These are phyloP conservation scores for Bruchidius siliquastri DNA, from an alignment of 2,888 invertebrate species.

Conservation along the genomic window DNA sequence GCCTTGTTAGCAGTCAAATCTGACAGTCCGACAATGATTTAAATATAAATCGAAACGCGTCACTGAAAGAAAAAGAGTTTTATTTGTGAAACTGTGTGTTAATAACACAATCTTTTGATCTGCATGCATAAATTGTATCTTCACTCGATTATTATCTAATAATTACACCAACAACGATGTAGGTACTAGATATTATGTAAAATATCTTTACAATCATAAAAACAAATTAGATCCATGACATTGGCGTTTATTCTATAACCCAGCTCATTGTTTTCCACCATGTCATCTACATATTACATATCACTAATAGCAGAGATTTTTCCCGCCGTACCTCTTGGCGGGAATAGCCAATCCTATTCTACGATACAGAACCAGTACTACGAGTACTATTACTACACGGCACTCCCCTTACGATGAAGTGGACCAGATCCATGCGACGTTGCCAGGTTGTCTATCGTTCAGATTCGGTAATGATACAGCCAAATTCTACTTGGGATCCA, in stretches of 20 bases:
- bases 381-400: neutral
- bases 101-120: too few species aligned
- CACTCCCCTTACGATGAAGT: neutral
- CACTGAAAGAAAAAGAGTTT: too few species aligned
- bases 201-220: neutral
- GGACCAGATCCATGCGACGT: neutral
- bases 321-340: neutral
- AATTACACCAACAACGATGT: neutral
- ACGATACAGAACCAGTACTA: neutral
- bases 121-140: too few species aligned
- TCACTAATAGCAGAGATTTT: neutral
- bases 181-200: too few species aligned
- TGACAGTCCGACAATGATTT: too few species aligned
- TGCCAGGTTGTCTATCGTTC: neutral
- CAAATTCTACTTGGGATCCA: neutral
- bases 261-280: neutral
- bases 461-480: neutral
- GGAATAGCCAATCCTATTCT: neutral
- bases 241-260: neutral
- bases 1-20: too few species aligned
- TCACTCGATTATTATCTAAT: neutral
- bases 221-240: neutral
- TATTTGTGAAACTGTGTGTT: too few species aligned
- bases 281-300: neutral
- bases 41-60: too few species aligned